Evolutionary conservation across 53 echinoderm and acorn worm species (phyloP).

Genomic region (Stichopus horrens): DNA sequence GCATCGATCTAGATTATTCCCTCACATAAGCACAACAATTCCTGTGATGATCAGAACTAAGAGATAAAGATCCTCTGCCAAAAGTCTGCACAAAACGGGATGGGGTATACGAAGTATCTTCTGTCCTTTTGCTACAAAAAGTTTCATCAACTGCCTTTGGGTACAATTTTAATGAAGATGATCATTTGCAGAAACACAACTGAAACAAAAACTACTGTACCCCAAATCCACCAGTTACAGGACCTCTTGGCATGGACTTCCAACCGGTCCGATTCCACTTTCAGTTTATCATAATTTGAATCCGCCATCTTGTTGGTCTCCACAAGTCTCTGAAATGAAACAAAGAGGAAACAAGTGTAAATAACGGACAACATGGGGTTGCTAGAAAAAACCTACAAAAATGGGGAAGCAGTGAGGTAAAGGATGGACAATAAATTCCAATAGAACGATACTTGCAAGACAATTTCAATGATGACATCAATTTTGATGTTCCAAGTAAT

Average conservation of each 20-base stretch:
- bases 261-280: slow-evolving; percentile 83
- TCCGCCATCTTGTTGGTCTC: slow-evolving; percentile 77
- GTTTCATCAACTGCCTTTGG: slow-evolving; percentile 62
- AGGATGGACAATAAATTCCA: too few species aligned
- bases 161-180: slow-evolving; percentile 85
- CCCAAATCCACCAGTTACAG: slow-evolving; percentile 99
- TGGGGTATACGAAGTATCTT: too few species aligned
- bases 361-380: neutral
- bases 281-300: slow-evolving; percentile 77
- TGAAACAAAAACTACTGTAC: slow-evolving; percentile 72
- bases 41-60: too few species aligned
- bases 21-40: too few species aligned
- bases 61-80: too few species aligned
- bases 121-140: neutral
- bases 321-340: slow-evolving; percentile 67
- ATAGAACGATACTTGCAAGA: too few species aligned
- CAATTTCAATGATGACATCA: too few species aligned
- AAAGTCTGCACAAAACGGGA: too few species aligned
- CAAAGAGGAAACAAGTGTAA: neutral
- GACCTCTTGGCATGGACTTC: slow-evolving; percentile 87
- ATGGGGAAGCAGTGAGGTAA: too few species aligned
- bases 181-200: slow-evolving; percentile 97
- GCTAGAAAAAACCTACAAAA: too few species aligned
- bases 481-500: neutral
- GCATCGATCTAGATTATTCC: too few species aligned